Conservation (phyloP, 1,140 invertebrate species). For the Nebria ingens region DNA sequence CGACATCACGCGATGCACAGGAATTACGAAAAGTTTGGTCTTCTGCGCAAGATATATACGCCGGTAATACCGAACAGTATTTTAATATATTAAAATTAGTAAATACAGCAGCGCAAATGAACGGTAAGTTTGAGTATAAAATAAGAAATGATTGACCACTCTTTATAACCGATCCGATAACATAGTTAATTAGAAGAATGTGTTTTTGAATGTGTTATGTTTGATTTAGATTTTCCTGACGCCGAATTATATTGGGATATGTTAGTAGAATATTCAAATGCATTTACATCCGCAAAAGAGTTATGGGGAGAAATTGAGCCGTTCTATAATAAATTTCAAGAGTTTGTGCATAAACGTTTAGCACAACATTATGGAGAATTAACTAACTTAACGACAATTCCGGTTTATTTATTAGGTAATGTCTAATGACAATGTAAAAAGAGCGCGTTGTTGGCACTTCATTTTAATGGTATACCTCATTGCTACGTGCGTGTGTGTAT, state of each 20-base stretch:
- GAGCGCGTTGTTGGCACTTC: too few species aligned
- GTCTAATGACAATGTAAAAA: too few species aligned
- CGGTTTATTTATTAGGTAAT: slow-evolving; percentile 47
- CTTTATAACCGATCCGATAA: too few species aligned
- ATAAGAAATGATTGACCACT: too few species aligned
- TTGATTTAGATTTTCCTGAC: slow-evolving; percentile 27
- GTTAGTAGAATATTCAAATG: slow-evolving; percentile 40
- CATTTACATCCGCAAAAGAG: slow-evolving; percentile 36
- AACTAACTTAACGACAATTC: slow-evolving; percentile 26
- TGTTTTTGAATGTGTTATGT: not conserved
- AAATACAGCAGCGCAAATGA: slow-evolving; percentile 41
- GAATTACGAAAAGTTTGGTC: slow-evolving; percentile 14
- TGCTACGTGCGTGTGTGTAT: too few species aligned
- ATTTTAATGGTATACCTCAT: too few species aligned
- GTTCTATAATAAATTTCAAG: slow-evolving; percentile 43
- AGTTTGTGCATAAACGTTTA: slow-evolving; percentile 37
- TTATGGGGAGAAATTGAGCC: slow-evolving; percentile 42
- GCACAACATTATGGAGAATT: slow-evolving; percentile 29
- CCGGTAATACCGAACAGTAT: slow-evolving; percentile 35
- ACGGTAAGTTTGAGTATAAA: slow-evolving; percentile 45
- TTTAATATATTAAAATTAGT: slow-evolving; percentile 41
- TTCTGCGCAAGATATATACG: slow-evolving; percentile 32
- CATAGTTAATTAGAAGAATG: too few species aligned
- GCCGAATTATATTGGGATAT: slow-evolving; percentile 49
- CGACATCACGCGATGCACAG: not conserved